Conservation (phyloP, 2,797 vertebrate species). For the Sebastes aleutianus region DNA sequence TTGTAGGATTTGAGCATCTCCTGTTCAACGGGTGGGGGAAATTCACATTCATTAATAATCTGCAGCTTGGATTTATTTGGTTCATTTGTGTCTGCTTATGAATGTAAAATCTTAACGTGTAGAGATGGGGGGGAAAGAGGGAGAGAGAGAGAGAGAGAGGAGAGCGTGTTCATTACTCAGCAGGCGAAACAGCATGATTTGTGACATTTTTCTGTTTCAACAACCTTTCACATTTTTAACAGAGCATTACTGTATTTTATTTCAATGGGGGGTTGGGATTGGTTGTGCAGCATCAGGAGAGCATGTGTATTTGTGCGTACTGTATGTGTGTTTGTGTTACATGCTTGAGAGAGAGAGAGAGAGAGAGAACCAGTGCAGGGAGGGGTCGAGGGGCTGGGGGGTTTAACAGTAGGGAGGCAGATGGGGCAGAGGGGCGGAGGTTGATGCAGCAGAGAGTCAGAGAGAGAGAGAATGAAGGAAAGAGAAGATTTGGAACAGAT, state of each 20-base stretch:
- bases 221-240: constrained; percentile 51
- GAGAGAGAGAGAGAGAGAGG: background rate
- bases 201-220: constrained; percentile 55
- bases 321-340: constrained; percentile 63
- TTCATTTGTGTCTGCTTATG: constrained; percentile 21
- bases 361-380: constrained; percentile 61
- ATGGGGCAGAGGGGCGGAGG: constrained; percentile 83
- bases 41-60: constrained; percentile 46
- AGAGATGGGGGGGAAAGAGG: background rate
- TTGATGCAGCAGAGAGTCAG: constrained; percentile 75
- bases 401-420: constrained; percentile 78
- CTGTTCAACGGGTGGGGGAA: background rate
- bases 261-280: constrained; percentile 42
- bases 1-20: constrained; percentile 18
- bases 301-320: constrained; percentile 62
- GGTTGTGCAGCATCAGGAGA: constrained; percentile 54
- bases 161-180: constrained; percentile 37
- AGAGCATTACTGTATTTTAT: constrained; percentile 24
- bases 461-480: constrained; percentile 54
- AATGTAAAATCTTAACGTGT: constrained; percentile 22
- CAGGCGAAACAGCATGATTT: constrained; percentile 37
- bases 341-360: constrained; percentile 31
- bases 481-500: constrained; percentile 64
- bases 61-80: constrained; percentile 20
- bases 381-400: constrained; percentile 72